Evolutionary conservation across 2,888 invertebrate species (phyloP), one percentile per base, ranked within the genome.

Genomic region (Meghimatium bilineatum): DNA sequence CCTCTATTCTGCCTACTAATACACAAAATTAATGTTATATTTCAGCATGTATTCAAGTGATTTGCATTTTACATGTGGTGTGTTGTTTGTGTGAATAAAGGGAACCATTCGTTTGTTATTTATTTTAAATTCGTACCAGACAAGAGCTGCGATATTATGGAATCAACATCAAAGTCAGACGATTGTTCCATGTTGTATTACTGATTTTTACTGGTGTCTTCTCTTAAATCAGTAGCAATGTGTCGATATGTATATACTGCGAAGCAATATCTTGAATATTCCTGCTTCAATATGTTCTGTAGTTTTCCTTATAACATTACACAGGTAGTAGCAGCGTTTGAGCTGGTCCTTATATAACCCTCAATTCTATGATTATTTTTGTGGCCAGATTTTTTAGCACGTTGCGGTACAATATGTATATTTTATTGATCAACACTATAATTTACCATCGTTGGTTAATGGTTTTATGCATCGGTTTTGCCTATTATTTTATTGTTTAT

Each of bases 31-130:
- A 17, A 23, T 2, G 17, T 56, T 2, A 56, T 56, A 56, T 56
- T 56, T 56, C 56, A 56, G 23, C 20, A 17, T 56, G 20, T 63
- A n/a, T 63, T 6, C 12, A 63, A 8, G 26, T 63, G 5, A 44
- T 8, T 44, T 5, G 44, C 12, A 8, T 44, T 5, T 44, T 63
- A 63, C 2, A 63, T 63, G 60, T 63, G 26, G 8, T 56, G 23
- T 14, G 20, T 56, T 56, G 3, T n/a, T 56, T 23, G 56, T 56
- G 2, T 56, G 56, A n/a, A 12, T 63, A 63, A 10, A 10, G 34
- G 72, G 44, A 29, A 29, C 72, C 72, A 44, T 72, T 72, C 72
- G 14, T 72, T 72, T 69, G 38, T 2, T 38, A 36, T 36, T 36
- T 56, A 20, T 44, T 20, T 49, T 26, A 44, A 1, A n/a, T n/a